A percentile compares a stretch with the other conserved stretches of the same genome.
Conservation (phyloP, 2,113 vertebrate genomes). For the Nothocercus nigrocapillus region DNA sequence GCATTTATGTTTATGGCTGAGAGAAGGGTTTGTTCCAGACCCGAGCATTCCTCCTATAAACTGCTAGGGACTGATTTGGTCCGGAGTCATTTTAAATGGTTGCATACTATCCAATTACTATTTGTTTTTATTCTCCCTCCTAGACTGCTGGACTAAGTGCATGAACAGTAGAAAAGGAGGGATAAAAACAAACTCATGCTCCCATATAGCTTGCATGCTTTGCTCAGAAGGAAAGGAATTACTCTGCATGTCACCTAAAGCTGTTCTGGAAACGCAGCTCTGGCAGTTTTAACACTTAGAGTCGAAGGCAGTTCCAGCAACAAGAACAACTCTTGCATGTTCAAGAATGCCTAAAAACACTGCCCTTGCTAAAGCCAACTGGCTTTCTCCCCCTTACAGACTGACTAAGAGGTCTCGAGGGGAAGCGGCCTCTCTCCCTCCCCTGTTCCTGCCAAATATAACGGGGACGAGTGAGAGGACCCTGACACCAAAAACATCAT, state of each 20-base stretch:
- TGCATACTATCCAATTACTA: not conserved
- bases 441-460: not conserved
- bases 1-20: not conserved
- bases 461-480: not conserved
- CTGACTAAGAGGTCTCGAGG: not conserved
- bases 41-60: not conserved
- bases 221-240: not conserved
- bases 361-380: not conserved
- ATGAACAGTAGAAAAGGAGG: not conserved
- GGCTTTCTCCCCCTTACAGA: rapidly evolving
- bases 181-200: not conserved
- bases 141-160: not conserved
- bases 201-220: not conserved
- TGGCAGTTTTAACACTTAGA: not conserved
- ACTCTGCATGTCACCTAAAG: not conserved
- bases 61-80: not conserved
- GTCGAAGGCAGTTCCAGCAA: not conserved
- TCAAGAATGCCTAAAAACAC: not conserved
- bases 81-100: not conserved
- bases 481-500: not conserved
- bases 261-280: not conserved
- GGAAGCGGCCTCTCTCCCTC: not conserved
- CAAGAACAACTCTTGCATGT: not conserved
- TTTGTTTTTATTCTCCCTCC: not conserved
- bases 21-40: not conserved